Evolutionary conservation across 2,113 vertebrate genomes (phyloP).

Genomic region (Pangasianodon gigas): DNA sequence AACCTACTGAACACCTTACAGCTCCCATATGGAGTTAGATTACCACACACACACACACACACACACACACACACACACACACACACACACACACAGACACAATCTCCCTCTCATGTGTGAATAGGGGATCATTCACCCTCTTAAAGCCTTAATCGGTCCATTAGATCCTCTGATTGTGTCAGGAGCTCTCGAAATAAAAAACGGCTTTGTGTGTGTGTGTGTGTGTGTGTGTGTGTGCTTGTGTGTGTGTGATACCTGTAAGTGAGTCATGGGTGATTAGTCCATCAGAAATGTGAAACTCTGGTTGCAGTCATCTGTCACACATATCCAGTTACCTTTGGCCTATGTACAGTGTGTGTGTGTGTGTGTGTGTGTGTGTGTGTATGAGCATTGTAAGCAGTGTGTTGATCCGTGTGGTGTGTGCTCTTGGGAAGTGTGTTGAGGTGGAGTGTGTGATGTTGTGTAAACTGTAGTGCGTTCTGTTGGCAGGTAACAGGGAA

Average conservation of each 20-base stretch:
- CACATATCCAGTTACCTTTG: constrained; percentile 73
- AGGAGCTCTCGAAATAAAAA: constrained; percentile 46
- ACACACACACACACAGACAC: constrained; percentile 19
- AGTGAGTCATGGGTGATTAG: constrained; percentile 30
- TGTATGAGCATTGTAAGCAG: constrained; percentile 44
- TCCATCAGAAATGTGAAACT: constrained; percentile 28
- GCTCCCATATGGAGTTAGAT: constrained; percentile 8
- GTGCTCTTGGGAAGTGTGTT: constrained; percentile 66
- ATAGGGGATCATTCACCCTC: constrained; percentile 36
- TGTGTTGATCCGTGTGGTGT: constrained; percentile 5
- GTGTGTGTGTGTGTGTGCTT: constrained; percentile 3
- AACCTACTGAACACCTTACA: constrained; percentile 31
- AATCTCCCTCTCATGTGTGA: background rate
- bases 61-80: constrained; percentile 28
- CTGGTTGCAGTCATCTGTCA: constrained; percentile 34
- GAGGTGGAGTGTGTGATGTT: constrained; percentile 60
- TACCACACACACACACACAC: background rate
- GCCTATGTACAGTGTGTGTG: constrained; percentile 39
- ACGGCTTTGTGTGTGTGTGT: constrained; percentile 6
- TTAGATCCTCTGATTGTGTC: constrained; percentile 52
- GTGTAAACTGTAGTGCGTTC: constrained; percentile 71
- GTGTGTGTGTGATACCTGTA: constrained; percentile 46
- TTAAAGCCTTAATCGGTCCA: constrained; percentile 50
- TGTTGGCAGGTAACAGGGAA: constrained; percentile 86
- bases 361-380: constrained; percentile 54